These are phyloP conservation scores for Prionailurus bengalensis DNA, from an alignment of 2,113 vertebrate genomes.

Conservation along the genomic window DNA sequence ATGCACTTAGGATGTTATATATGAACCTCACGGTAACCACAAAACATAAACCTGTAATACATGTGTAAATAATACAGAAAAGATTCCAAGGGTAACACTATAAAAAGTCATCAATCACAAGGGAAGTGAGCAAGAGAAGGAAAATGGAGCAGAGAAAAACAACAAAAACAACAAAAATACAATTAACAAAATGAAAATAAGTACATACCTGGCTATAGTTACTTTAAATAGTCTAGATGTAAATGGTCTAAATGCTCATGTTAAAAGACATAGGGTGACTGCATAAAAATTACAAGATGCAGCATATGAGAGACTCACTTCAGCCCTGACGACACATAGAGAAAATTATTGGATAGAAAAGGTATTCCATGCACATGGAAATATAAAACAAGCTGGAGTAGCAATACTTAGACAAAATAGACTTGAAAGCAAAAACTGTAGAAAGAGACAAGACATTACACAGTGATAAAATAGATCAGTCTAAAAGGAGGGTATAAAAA, in stretches of 20 bases:
- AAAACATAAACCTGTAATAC: neutral
- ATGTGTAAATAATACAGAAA: neutral
- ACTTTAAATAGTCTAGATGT: neutral
- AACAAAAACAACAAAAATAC: neutral
- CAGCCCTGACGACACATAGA: neutral
- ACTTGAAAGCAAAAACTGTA: neutral
- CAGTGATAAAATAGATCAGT: neutral
- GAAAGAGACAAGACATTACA: neutral
- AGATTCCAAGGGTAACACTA: neutral
- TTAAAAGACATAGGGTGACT: neutral
- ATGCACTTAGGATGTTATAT: neutral
- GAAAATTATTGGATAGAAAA: neutral
- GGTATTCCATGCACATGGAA: neutral
- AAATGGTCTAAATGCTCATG: too few species aligned
- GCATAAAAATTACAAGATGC: neutral
- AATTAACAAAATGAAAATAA: neutral
- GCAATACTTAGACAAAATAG: neutral
- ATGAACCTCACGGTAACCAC: neutral
- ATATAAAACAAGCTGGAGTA: neutral
- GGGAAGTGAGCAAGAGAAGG: neutral
- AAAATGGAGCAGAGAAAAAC: neutral
- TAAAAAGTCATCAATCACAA: neutral
- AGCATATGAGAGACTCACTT: neutral
- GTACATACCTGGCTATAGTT: neutral
- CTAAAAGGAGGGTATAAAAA: neutral